phyloP scores from a whole-genome alignment of 2,797 vertebrate genomes.

The Lithobates pipiens region DNA sequence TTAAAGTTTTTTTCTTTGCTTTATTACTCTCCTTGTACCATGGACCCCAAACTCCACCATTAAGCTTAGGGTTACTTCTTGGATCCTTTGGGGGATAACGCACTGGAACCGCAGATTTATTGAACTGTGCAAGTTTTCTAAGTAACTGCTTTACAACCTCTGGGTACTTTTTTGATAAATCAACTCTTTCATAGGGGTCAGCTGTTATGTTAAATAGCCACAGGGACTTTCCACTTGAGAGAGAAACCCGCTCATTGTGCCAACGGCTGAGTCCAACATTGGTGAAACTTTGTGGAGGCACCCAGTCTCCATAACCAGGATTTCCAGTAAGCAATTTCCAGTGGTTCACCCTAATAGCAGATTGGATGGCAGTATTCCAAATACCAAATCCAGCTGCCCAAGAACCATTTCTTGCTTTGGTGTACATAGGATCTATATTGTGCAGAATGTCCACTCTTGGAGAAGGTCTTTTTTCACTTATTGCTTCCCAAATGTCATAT shows the following conservation, averaged over 20 bases:
- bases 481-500: slow-evolving; percentile 95
- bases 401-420: slow-evolving; percentile 92
- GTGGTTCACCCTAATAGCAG: slow-evolving; percentile 90
- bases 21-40: slow-evolving; percentile 89
- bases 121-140: slow-evolving; percentile 86
- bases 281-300: slow-evolving; percentile 95
- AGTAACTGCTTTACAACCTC: slow-evolving; percentile 91
- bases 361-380: slow-evolving; percentile 95
- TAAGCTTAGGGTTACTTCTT: slow-evolving; percentile 92
- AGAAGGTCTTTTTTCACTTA: slow-evolving; percentile 92
- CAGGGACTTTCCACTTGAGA: slow-evolving; percentile 88
- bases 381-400: slow-evolving; percentile 92
- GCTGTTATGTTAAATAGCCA: slow-evolving; percentile 98
- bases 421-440: slow-evolving; percentile 95
- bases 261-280: slow-evolving; percentile 84
- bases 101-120: slow-evolving; percentile 90
- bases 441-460: slow-evolving; percentile 94
- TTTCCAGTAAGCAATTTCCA: slow-evolving; percentile 97
- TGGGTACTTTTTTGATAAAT: slow-evolving; percentile 86
- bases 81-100: slow-evolving; percentile 93
- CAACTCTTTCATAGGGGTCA: slow-evolving; percentile 92
- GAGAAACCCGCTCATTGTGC: slow-evolving; percentile 88
- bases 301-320: slow-evolving; percentile 94
- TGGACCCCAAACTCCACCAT: slow-evolving; percentile 95
- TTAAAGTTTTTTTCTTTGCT: slow-evolving; percentile 75